Evolutionary conservation across 1,140 invertebrate genomes (phyloP), one percentile per base, ranked within the genome.

Genomic region (Radopholus similis): DNA sequence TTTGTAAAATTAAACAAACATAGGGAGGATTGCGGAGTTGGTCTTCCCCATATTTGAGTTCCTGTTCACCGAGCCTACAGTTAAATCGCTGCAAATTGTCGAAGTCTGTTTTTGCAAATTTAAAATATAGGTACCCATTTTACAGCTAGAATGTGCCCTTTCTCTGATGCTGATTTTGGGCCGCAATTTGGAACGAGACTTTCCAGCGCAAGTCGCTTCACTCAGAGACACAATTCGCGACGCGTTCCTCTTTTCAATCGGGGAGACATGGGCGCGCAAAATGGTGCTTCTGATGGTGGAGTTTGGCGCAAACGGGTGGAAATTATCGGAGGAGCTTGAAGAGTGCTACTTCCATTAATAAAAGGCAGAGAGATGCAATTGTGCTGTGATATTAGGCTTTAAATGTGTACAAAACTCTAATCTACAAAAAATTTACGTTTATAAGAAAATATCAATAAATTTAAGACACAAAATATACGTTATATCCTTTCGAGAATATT

Each of bases 261-360:
- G 3, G 35, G 51, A 54, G 35, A 21, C 28, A 32, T 54, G 51
- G 51, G 4, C 3, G 35, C 18, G 51, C 4, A 54, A 54, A 54
- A 54, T 54, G 51, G n/a, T 54, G 30, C 35, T 54, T 32, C 35
- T 54, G 18, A 54, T 54, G 51, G 18, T 54, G 5, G 51, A 54
- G 35, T 54, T 54, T 15, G n/a, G 51, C n/a, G n/a, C 18, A n/a
- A 34, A 32, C 18, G 30, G 30, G 9, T 30, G 55, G 30, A 30
- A 57, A 58, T 40, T 58, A 13, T 26, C 44, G 26, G n/a, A 13
- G n/a, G 37, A 58, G 28, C 26, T 58, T 58, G 28, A 58, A 58
- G 34, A 28, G 44, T 35, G 26, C 26, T 58, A 34, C 28, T 58
- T n/a, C n/a, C n/a, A n/a, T n/a, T n/a, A n/a, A n/a, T n/a, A n/a